These are phyloP conservation scores for Todiramphus chloris DNA, from an alignment of 2,113 vertebrate species.

Conservation along the genomic window DNA sequence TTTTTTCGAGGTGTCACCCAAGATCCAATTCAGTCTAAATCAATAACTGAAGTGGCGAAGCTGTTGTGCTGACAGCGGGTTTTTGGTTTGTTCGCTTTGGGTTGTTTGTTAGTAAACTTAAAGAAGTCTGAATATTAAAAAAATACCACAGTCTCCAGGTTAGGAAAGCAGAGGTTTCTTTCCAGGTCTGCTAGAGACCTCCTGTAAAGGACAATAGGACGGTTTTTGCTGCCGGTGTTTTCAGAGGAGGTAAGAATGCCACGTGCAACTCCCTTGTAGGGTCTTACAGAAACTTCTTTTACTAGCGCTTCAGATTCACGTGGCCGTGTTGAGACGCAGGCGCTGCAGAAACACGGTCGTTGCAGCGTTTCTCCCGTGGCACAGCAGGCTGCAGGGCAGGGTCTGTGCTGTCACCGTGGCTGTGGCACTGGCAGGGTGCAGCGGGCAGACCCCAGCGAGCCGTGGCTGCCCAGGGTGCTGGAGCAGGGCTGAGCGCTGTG, in stretches of 20 bases:
- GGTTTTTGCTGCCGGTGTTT: not conserved
- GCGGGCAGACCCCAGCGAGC: not conserved
- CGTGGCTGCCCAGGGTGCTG: rapidly evolving
- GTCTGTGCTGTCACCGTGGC: rapidly evolving
- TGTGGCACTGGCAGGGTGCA: not conserved
- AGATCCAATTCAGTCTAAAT: not conserved
- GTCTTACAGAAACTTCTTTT: not conserved
- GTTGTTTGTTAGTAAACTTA: not conserved
- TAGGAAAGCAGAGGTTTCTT: not conserved
- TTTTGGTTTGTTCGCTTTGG: not conserved
- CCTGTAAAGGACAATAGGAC: no score
- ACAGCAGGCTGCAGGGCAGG: not conserved
- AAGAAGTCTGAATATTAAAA: not conserved
- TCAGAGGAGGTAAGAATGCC: not conserved
- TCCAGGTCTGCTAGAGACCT: not conserved
- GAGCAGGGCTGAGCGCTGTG: not conserved
- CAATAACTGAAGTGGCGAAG: not conserved
- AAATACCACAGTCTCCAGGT: not conserved
- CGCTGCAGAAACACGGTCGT: rapidly evolving
- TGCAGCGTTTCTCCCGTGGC: rapidly evolving
- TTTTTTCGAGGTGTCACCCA: not conserved
- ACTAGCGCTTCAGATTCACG: rapidly evolving
- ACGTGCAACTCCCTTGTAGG: rapidly evolving
- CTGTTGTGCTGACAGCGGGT: not conserved
- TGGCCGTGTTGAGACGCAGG: not conserved